A percentile compares a stretch with the other conserved stretches of the same genome.
These are phyloP conservation scores for Sesia bembeciformis DNA, from an alignment of 2,888 invertebrate genomes.

Conservation along the genomic window DNA sequence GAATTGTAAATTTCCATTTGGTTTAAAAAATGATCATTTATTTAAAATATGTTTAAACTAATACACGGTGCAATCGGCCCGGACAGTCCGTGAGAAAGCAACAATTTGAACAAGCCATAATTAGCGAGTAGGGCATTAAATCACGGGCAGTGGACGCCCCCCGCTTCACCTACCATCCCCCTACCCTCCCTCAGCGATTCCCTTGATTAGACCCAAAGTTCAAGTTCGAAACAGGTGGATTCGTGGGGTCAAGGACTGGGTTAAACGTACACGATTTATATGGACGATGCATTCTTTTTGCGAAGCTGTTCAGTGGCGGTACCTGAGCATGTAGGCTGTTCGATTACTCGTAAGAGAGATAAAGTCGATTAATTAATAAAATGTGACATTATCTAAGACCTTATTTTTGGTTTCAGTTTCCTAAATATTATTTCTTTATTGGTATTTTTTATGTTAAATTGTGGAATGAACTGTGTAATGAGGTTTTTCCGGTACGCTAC, in stretches of 20 bases:
- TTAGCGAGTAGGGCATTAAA: constrained; percentile 67
- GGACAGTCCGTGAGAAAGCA: constrained; percentile 60
- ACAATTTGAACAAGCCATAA: constrained; percentile 73
- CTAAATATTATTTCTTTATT: too few relatives aligned
- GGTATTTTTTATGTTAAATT: too few relatives aligned
- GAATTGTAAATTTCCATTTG: too few relatives aligned
- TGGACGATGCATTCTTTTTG: background rate
- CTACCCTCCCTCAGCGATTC: constrained; percentile 22
- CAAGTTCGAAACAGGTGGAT: constrained; percentile 53
- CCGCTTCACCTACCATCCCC: constrained; percentile 11
- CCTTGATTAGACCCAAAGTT: constrained; percentile 40
- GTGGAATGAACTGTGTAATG: too few relatives aligned
- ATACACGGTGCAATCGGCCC: constrained; percentile 23
- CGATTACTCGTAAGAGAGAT: too few relatives aligned
- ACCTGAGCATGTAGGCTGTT: too few relatives aligned
- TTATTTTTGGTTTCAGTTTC: too few relatives aligned
- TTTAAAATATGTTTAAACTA: too few relatives aligned
- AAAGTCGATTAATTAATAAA: too few relatives aligned
- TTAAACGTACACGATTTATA: background rate
- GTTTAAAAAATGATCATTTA: too few relatives aligned
- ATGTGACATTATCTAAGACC: too few relatives aligned
- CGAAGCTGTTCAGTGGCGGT: background rate
- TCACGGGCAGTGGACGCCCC: constrained; percentile 42
- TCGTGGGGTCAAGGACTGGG: constrained; percentile 49
- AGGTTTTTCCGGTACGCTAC: too few relatives aligned